phyloP scores from a whole-genome alignment of 1,140 invertebrate genomes.

The Papilio glaucus region DNA sequence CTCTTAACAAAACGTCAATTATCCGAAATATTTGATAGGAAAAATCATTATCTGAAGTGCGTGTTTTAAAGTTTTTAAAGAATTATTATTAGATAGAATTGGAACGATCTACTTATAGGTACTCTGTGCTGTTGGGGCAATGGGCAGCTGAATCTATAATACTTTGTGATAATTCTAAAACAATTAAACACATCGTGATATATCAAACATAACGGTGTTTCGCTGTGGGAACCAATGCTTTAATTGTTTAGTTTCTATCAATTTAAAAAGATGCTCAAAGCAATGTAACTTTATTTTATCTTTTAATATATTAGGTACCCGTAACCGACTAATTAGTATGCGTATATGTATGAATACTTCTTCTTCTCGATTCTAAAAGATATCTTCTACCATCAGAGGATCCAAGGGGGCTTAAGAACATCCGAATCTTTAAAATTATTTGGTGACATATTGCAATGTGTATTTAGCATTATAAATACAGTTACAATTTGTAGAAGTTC shows the following conservation, averaged over 20 bases:
- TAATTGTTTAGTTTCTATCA: conserved; percentile 11
- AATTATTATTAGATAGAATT: neutral
- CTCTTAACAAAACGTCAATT: no score
- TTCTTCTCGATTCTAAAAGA: no score
- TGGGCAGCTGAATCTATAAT: conserved; percentile 54
- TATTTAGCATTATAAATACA: no score
- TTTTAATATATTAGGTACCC: neutral
- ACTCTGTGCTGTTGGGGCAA: conserved; percentile 44
- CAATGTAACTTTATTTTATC: conserved; percentile 32
- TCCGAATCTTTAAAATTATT: no score
- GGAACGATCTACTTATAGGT: conserved; percentile 39
- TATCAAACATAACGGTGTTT: conserved; percentile 51
- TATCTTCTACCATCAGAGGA: no score
- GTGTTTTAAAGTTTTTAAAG: no score
- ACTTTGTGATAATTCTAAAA: conserved; percentile 64
- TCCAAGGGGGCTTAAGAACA: no score
- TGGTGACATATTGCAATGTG: no score
- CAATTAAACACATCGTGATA: conserved; percentile 62
- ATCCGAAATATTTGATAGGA: no score
- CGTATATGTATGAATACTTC: neutral
- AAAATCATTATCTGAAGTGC: no score
- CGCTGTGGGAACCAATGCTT: conserved; percentile 47
- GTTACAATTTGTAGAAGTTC: no score
- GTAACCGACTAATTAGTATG: no score
- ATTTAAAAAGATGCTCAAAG: neutral